Evolutionary conservation across 2,888 invertebrate genomes (phyloP).

Genomic region (Helobdella robusta): DNA sequence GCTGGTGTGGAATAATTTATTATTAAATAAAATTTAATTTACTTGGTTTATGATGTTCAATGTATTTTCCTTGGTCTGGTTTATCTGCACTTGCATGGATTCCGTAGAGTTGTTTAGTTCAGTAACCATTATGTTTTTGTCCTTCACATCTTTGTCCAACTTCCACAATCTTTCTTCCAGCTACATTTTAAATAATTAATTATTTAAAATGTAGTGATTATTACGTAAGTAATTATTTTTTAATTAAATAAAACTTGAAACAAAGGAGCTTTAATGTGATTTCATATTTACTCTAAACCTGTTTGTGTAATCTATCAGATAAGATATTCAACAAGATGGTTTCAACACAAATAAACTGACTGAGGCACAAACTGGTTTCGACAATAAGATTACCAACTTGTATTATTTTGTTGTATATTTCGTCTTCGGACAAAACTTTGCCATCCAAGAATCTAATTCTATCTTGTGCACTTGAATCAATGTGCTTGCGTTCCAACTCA

Average conservation of each 20-base stretch:
- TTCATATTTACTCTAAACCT: background rate
- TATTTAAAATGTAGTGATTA: background rate
- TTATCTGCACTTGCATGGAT: constrained; percentile 42
- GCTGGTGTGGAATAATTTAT: background rate
- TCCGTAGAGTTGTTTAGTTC: constrained; percentile 45
- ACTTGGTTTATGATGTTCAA: constrained; percentile 47
- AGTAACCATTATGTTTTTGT: constrained; percentile 48
- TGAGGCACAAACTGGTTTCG: background rate
- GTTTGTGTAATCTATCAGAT: no score
- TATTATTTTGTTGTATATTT: constrained; percentile 46
- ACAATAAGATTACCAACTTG: constrained; percentile 39
- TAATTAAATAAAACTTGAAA: background rate
- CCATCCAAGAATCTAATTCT: constrained; percentile 46
- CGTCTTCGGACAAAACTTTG: constrained; percentile 43
- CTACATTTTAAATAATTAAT: constrained; percentile 35
- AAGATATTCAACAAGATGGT: no score
- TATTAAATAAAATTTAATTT: constrained; percentile 23
- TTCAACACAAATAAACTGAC: background rate
- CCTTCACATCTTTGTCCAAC: constrained; percentile 47
- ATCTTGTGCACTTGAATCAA: constrained; percentile 45
- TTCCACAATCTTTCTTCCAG: constrained; percentile 46
- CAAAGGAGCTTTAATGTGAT: background rate
- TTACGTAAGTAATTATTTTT: background rate
- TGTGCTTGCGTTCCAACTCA: constrained; percentile 45
- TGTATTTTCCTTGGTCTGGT: constrained; percentile 47